A percentile compares a stretch with the other conserved stretches of the same genome.
These are phyloP conservation scores for Anthopleura xanthogrammica DNA, from an alignment of 92 coral and sea anemone genomes.

Conservation along the genomic window DNA sequence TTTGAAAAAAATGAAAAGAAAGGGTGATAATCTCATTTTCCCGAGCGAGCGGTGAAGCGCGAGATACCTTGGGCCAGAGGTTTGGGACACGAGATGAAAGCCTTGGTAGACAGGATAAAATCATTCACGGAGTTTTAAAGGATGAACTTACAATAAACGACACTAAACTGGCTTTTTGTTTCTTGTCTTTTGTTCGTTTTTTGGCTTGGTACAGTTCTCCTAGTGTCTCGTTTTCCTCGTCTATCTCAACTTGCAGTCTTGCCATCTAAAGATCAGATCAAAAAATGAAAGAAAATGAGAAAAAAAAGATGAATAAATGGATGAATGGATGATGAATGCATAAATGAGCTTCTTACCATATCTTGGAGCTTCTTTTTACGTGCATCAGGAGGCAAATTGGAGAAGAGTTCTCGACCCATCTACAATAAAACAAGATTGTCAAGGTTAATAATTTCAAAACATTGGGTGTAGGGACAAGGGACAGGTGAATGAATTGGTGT, in stretches of 20 bases:
- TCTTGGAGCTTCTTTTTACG: constrained; percentile 83
- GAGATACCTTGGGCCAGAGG: no score
- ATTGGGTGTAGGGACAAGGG: no score
- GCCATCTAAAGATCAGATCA: constrained; percentile 52
- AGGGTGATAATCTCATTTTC: no score
- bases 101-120: no score
- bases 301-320: background rate
- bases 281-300: no score
- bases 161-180: constrained; percentile 46
- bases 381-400: constrained; percentile 65
- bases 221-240: constrained; percentile 89
- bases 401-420: constrained; percentile 87
- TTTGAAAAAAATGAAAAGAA: no score
- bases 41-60: no score
- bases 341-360: constrained; percentile 56
- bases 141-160: constrained; percentile 70
- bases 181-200: constrained; percentile 57
- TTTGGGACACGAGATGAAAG: no score
- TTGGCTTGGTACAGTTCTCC: constrained; percentile 60
- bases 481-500: no score
- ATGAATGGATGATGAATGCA: background rate
- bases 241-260: constrained; percentile 88
- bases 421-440: constrained; percentile 15
- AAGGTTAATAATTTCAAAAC: background rate
- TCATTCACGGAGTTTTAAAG: background rate